Evolutionary conservation across 2,888 invertebrate genomes (phyloP).

Genomic region (Hydroisotoma schaefferi): DNA sequence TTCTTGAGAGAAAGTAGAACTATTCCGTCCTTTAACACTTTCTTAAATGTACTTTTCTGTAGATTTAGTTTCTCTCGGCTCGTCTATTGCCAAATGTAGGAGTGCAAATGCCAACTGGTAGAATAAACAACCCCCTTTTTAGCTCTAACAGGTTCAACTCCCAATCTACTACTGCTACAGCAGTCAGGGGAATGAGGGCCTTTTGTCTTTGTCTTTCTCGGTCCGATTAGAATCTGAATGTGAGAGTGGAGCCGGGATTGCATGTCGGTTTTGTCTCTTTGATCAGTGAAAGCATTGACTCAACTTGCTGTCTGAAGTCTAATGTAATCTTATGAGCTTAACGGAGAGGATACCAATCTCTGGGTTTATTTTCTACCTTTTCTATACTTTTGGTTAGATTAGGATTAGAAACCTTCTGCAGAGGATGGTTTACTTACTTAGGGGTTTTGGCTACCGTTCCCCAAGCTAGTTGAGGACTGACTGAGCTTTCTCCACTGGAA

Average conservation of each 20-base stretch:
- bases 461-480: constrained; percentile 8
- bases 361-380: no score
- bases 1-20: no score
- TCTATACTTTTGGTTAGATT: no score
- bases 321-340: no score
- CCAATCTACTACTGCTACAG: neutral
- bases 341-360: no score
- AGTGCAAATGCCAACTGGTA: neutral
- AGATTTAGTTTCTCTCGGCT: neutral
- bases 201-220: constrained; percentile 18
- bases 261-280: constrained; percentile 10
- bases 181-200: neutral
- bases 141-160: neutral
- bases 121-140: neutral
- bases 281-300: constrained; percentile 14
- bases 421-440: no score
- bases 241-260: constrained; percentile 11
- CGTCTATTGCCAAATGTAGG: no score
- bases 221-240: constrained; percentile 14
- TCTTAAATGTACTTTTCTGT: neutral
- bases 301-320: no score
- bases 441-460: no score
- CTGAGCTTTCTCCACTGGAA: constrained; percentile 14
- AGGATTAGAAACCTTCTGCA: no score
- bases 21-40: neutral